These are phyloP conservation scores for Alcedo quadribrachys DNA, from an alignment of 2,797 vertebrate species.

Conservation along the genomic window DNA sequence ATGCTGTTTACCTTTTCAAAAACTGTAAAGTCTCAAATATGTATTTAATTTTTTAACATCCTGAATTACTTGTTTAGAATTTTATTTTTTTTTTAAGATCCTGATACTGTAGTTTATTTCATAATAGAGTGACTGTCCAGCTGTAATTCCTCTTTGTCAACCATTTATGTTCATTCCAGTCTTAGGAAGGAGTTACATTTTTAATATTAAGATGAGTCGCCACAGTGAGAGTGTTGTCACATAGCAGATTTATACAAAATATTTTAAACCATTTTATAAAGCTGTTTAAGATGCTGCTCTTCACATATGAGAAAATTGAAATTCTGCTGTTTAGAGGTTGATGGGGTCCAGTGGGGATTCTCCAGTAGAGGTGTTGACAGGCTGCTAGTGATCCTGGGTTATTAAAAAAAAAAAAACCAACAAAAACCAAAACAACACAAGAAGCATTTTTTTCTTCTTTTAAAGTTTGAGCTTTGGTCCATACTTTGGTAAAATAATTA, in stretches of 20 bases:
- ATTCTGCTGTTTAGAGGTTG: background rate
- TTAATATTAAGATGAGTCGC: background rate
- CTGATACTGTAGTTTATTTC: background rate
- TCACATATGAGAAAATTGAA: background rate
- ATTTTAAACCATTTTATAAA: conserved; percentile 14
- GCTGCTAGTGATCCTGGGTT: background rate
- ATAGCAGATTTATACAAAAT: background rate
- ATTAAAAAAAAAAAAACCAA: background rate
- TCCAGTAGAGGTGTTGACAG: background rate
- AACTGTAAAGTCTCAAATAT: fast-evolving
- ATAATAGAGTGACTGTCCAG: background rate
- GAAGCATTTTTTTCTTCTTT: background rate
- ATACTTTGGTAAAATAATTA: background rate
- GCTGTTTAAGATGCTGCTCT: background rate
- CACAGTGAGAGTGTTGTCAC: background rate
- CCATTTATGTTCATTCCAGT: background rate
- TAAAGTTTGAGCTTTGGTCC: background rate
- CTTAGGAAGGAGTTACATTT: background rate
- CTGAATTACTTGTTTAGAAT: background rate
- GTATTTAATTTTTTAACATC: background rate
- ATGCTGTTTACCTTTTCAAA: background rate
- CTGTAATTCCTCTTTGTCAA: background rate
- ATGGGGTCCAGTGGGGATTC: background rate
- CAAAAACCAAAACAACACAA: background rate
- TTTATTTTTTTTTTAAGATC: background rate